phyloP scores from a whole-genome alignment of 1,140 invertebrate species.

The Magallana gigas region DNA sequence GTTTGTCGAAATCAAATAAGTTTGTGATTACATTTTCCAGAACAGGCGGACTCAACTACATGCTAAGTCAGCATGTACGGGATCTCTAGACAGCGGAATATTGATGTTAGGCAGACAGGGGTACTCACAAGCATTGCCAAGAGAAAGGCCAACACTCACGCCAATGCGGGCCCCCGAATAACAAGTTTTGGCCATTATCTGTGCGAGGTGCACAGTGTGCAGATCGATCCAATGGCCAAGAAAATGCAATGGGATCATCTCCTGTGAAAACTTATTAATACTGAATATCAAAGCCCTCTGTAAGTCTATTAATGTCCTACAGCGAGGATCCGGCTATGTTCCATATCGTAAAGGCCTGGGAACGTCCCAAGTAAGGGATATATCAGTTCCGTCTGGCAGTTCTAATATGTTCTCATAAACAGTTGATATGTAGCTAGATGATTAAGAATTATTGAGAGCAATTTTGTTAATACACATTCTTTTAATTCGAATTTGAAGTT shows the following conservation, averaged over 20 bases:
- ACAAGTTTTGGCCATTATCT: constrained; percentile 1
- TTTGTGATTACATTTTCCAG: constrained; percentile 20
- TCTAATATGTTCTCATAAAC: no score
- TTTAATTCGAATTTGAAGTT: neutral
- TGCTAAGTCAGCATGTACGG: constrained; percentile 16
- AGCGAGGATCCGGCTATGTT: neutral
- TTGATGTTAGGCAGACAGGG: constrained; percentile 6
- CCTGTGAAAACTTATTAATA: constrained; percentile 31
- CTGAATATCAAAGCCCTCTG: constrained; percentile 11
- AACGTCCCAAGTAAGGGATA: no score
- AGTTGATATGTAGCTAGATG: no score
- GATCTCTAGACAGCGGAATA: neutral
- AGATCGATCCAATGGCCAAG: neutral
- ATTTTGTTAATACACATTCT: no score
- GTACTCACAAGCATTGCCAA: neutral
- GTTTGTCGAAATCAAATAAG: constrained; percentile 19
- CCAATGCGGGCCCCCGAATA: neutral
- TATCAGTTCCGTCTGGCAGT: no score
- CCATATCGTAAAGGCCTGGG: no score
- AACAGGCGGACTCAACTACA: neutral
- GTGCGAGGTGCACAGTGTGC: neutral
- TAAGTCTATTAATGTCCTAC: constrained; percentile 12
- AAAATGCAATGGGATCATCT: constrained; percentile 23
- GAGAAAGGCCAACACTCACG: neutral
- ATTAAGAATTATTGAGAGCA: no score